phyloP scores from a whole-genome alignment of 2,888 invertebrate genomes.

The Drosophila ustulata region DNA sequence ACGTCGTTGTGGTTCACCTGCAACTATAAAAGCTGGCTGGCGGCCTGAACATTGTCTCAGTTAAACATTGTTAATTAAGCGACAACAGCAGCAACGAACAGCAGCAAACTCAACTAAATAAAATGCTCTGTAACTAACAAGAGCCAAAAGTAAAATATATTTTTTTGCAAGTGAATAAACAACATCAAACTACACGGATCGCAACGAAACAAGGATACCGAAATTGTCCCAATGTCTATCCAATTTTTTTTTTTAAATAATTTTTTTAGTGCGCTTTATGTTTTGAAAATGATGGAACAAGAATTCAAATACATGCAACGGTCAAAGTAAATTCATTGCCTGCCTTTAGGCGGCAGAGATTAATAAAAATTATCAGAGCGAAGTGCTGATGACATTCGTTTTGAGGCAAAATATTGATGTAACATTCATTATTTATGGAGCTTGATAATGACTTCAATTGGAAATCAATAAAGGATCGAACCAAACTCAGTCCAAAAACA shows the following conservation, averaged over 20 bases:
- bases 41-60: slow-evolving; percentile 72
- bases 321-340: slow-evolving; percentile 11
- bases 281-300: slow-evolving; percentile 5
- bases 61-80: slow-evolving; percentile 74
- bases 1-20: slow-evolving; percentile 34
- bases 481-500: slow-evolving; percentile 6
- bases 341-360: slow-evolving; percentile 11
- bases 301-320: background rate
- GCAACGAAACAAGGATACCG: background rate
- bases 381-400: slow-evolving; percentile 3
- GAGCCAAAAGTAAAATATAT: slow-evolving; percentile 6
- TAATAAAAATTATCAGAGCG: slow-evolving; percentile 4
- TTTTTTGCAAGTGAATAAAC: slow-evolving; percentile 33
- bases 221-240: background rate
- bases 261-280: slow-evolving; percentile 21
- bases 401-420: slow-evolving; percentile 1
- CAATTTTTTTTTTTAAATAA: slow-evolving; percentile 9
- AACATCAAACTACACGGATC: background rate
- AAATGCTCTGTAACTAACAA: slow-evolving; percentile 4
- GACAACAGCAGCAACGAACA: slow-evolving; percentile 47
- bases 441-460: slow-evolving; percentile 25
- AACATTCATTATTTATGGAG: slow-evolving; percentile 3
- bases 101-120: slow-evolving; percentile 5
- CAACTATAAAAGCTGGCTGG: slow-evolving; percentile 74
- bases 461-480: slow-evolving; percentile 58